Percentiles rank a stretch among this genome's conserved stretches.
These are phyloP conservation scores for Bedellia somnulentella DNA, from an alignment of 2,888 invertebrate species.

Conservation along the genomic window DNA sequence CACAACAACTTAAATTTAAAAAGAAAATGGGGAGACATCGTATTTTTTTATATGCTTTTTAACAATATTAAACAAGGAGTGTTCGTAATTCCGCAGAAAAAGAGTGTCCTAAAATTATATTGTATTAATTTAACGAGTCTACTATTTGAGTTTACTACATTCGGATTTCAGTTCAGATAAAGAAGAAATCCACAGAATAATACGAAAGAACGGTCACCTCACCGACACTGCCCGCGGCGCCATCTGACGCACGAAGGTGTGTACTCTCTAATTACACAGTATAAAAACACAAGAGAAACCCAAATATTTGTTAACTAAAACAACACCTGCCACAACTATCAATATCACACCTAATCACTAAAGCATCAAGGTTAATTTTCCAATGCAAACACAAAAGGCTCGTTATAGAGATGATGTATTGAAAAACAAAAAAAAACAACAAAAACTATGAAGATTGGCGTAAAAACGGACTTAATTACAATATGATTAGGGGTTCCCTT, in stretches of 20 bases:
- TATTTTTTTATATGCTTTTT: no score
- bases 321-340: constrained; percentile 2
- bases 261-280: constrained; percentile 50
- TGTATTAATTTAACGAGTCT: no score
- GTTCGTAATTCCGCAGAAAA: no score
- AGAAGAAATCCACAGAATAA: no score
- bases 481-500: constrained; percentile 51
- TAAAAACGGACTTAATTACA: constrained; percentile 54
- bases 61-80: no score
- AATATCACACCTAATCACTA: constrained; percentile 13
- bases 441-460: constrained; percentile 38
- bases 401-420: constrained; percentile 20
- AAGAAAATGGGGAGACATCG: no score
- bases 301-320: constrained; percentile 19
- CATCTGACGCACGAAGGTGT: constrained; percentile 47
- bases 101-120: no score
- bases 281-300: constrained; percentile 35
- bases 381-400: constrained; percentile 7
- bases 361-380: constrained; percentile 16
- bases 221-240: constrained; percentile 35
- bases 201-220: no score
- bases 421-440: constrained; percentile 17
- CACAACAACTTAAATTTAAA: no score
- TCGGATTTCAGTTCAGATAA: no score
- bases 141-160: no score